Evolutionary conservation across 2,888 invertebrate genomes (phyloP), one percentile per base, ranked within the genome.

Genomic region (Hyalella azteca): DNA sequence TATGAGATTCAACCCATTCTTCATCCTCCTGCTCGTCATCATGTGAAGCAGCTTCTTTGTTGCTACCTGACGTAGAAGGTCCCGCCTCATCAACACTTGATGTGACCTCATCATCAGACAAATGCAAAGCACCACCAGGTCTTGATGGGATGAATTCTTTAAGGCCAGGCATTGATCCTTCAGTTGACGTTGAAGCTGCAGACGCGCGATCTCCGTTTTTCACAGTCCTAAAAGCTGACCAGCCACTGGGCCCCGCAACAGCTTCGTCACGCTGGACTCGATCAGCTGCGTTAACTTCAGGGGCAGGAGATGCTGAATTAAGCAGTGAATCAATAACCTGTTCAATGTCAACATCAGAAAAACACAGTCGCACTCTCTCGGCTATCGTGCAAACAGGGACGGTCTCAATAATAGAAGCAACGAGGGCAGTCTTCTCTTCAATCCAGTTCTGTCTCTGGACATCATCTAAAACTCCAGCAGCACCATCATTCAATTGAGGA

Each of bases 321-420:
- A 66, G 66, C 39, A 66, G 36, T 7, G 32, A 32, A 66, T 66
- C 66, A 66, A 66, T 66, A 15, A 66, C 66, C 19, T 29, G 36
- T 36, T 66, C 66, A 66, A 66, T 36, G 19, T 66, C 66, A 15
- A 36, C 66, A 36, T 66, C 66, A 66, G 9, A 36, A 36, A 29
- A 66, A 19, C 66, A 66, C 32, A 66, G 36, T 4, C 29, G 32
- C 13, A 66, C 36, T 66, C 66, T 66, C 36, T 66, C 66, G 4
- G 36, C 36, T 36, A 66, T 66, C 2, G n/a, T 9, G 19, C 29
- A 32, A 3, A 66, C 66, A 19, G 66, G 66, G 19, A 66, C 22
- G 13, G 22, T 66, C n/a, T 66, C 66, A 36, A 66, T 66, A 29
- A 66, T 66, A 19, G 66, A 66, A 36, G 66, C 66, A 66, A 66